Evolutionary conservation across 2,888 invertebrate species (phyloP).

Genomic region (Pristionchus maxplancki): DNA sequence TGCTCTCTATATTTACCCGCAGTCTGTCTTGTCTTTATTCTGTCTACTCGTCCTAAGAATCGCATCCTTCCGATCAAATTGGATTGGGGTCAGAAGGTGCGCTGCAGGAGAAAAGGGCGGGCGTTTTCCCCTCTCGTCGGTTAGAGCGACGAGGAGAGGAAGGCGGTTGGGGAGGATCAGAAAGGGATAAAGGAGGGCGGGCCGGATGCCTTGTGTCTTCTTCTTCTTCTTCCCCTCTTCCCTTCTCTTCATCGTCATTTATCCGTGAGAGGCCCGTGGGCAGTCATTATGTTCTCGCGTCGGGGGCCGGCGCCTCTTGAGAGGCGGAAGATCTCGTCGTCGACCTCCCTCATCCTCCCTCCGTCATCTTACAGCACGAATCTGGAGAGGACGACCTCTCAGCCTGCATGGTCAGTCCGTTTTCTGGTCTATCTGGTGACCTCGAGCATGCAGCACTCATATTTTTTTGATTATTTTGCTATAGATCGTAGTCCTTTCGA

Average conservation of each 20-base stretch:
- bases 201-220: not conserved
- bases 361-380: not conserved
- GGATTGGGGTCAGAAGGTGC: conserved; percentile 22
- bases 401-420: not conserved
- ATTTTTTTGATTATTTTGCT: too few relatives aligned
- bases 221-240: not conserved
- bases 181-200: conserved; percentile 1
- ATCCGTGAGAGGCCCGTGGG: not conserved
- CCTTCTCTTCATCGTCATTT: conserved; percentile 20
- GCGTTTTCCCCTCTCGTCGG: too few relatives aligned
- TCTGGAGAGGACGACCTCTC: not conserved
- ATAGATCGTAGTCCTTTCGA: not conserved
- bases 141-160: not conserved
- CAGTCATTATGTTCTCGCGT: conserved; percentile 33
- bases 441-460: too few relatives aligned
- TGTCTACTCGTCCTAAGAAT: not conserved
- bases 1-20: not conserved
- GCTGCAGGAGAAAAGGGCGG: not conserved
- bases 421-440: too few relatives aligned
- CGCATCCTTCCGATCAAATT: not conserved
- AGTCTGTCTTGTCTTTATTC: not conserved
- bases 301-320: conserved; percentile 4
- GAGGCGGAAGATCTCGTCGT: conserved; percentile 30
- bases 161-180: not conserved
- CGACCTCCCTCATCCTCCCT: conserved; percentile 31